phyloP scores from a whole-genome alignment of 30 jellyfish, hydroid and myxozoan genomes.

The Turritopsis dohrnii region DNA sequence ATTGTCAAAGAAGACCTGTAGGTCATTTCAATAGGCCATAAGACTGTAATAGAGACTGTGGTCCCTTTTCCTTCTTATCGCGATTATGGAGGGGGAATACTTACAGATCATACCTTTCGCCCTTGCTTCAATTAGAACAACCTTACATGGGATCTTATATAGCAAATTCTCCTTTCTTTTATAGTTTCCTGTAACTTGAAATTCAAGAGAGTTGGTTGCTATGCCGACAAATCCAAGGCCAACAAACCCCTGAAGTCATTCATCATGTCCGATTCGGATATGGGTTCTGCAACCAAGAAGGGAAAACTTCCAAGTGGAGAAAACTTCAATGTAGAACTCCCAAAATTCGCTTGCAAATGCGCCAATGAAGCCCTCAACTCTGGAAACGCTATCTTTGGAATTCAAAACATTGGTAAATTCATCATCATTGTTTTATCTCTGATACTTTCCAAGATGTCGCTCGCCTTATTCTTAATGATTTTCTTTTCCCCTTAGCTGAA shows the following conservation, averaged over 20 bases:
- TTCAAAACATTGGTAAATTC: conserved; percentile 75
- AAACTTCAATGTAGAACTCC: conserved; percentile 60
- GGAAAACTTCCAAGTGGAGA: conserved; percentile 51
- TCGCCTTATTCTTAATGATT: neutral
- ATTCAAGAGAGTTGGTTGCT: conserved; percentile 91
- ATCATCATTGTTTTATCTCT: neutral
- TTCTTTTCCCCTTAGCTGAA: conserved; percentile 58
- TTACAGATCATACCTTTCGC: no score
- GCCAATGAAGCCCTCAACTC: conserved; percentile 92
- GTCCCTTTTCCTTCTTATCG: no score
- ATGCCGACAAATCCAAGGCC: conserved; percentile 39
- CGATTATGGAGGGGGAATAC: no score
- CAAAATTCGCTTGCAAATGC: conserved; percentile 86
- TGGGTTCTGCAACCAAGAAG: conserved; percentile 62
- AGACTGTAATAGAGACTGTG: no score
- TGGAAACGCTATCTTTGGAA: conserved; percentile 87
- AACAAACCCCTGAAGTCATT: conserved; percentile 56
- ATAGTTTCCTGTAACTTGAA: conserved; percentile 87
- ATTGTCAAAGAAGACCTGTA: no score
- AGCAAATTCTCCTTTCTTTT: neutral
- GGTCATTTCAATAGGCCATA: no score
- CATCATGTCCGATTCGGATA: conserved; percentile 72
- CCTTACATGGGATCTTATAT: neutral
- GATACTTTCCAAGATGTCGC: neutral
- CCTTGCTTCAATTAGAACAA: no score